Evolutionary conservation across 2,113 vertebrate species (phyloP), one percentile per base, ranked within the genome.

Genomic region (Sorex araneus): DNA sequence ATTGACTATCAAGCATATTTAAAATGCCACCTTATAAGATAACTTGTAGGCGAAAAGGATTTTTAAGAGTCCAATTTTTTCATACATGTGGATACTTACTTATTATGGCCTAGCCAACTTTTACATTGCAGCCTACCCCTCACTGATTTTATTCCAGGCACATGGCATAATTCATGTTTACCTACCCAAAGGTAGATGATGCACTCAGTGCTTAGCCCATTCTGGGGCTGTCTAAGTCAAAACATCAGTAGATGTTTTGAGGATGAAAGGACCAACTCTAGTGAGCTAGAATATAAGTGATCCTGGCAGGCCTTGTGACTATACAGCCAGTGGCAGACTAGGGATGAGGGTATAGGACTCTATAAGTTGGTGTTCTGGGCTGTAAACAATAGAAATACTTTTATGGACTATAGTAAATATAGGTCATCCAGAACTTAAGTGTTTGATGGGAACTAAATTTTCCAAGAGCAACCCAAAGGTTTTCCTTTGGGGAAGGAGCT

Each of bases 21-120:
- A 40, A 75, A 67, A 54, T 92, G 60, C 75, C 57, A 75, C 32
- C 23, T 89, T 36, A 8, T 47, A 86, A 90, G 93, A 34, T 70
- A 91, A 93, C 54, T 34, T 70, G 30, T 73, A 80, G 19, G 60
- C 18, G 16, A 32, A 87, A 88, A 67, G 9, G 13, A 90, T 16
- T 64, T 64, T 47, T 16, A 74, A 27, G 82, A 87, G 15, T 82
- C 12, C n/a, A 70, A 4, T 85, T 89, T 69, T 47, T 16, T 13
- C 47, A 50, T 40, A 64, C 8, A 30, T 90, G 74, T 90, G 36
- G 27, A 40, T 18, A 87, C 30, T 54, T 18, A 87, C 30, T 54
- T 54, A 54, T 54, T 81, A 16, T 54, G n/a, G 28, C 30, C 43
- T 78, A 50, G 11, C 45, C 27, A 34, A 21, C 4, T 81, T 3